Evolutionary conservation across 2,797 vertebrate species (phyloP), one percentile per base, ranked within the genome.

Genomic region (Bovichtus diacanthus): DNA sequence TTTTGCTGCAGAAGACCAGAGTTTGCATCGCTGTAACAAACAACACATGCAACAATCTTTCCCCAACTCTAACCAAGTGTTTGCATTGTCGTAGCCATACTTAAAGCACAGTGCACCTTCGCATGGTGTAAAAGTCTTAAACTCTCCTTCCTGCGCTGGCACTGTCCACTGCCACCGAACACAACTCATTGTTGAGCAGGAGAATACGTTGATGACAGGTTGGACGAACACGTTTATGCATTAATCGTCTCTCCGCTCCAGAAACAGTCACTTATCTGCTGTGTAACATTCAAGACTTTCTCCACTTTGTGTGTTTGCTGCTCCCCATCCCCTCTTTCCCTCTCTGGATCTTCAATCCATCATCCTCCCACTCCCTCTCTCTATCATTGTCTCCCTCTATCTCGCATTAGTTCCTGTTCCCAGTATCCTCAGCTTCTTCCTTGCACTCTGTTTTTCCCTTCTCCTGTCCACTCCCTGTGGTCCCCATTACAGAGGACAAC

Each of bases 401-500:
- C 75, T 61, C 65, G 39, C 47, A 76, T 80, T 73, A 74, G 82
- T 73, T 74, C 41, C 58, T 54, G 58, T 29, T 80, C 76, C 54
- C 62, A 70, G 43, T 65, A 71, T 80, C 69, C 85, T 59, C 2
- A 38, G 46, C 72, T 65, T 56, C 39, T 46, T 56, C 55, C 44
- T 27, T 64, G 59, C 51, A 66, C 36, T 77, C 74, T n/a, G 62
- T 70, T 83, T 70, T 60, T n/a, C n/a, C 55, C 60, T 67, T 59
- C 2, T 38, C 34, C 60, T 21, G 54, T 73, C 74, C 78, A 25
- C 65, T 87, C 80, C 84, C 87, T 64, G 74, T 11, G 55, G 83
- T 72, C 64, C 68, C 78, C 63, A 87, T 88, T 88, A 90, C 62
- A 55, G 75, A 64, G n/a, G 18, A 82, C 67, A 85, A 74, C 44